phyloP scores from a whole-genome alignment of 2,888 invertebrate species.

The Xestobium rufovillosum region DNA sequence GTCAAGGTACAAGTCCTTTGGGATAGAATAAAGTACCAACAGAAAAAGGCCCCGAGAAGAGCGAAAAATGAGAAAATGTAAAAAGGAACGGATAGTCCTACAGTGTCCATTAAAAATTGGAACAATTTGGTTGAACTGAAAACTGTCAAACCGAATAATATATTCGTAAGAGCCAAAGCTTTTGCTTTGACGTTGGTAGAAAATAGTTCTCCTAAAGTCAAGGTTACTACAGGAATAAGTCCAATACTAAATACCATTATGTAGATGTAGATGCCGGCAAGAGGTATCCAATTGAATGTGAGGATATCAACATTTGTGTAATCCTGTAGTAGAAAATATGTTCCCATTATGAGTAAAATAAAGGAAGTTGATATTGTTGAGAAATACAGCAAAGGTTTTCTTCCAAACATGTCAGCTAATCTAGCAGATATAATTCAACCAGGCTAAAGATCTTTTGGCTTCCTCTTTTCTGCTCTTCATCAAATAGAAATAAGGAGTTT shows the following conservation, averaged over 20 bases:
- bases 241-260: slow-evolving; percentile 26
- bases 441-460: slow-evolving; percentile 28
- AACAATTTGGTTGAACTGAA: slow-evolving; percentile 32
- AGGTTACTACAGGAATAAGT: slow-evolving; percentile 24
- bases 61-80: slow-evolving; percentile 27
- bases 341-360: slow-evolving; percentile 21
- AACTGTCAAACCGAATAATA: slow-evolving; percentile 30
- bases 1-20: too few relatives aligned
- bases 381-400: slow-evolving; percentile 26
- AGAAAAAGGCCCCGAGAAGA: slow-evolving; percentile 25
- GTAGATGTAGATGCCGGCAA: slow-evolving; percentile 25
- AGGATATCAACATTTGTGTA: slow-evolving; percentile 21
- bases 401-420: slow-evolving; percentile 28
- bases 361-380: slow-evolving; percentile 24
- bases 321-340: slow-evolving; percentile 33
- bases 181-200: slow-evolving; percentile 33
- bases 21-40: slow-evolving; percentile 29
- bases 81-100: slow-evolving; percentile 32
- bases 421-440: slow-evolving; percentile 26
- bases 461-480: slow-evolving; percentile 27
- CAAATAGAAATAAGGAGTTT: slow-evolving; percentile 34
- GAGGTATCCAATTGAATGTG: slow-evolving; percentile 25
- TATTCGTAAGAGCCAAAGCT: slow-evolving; percentile 29
- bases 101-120: slow-evolving; percentile 29
- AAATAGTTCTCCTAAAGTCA: slow-evolving; percentile 30